Base-by-base conservation (phyloP, 2,888 invertebrate species). In the Schrankia costaestrigalis region DNA sequence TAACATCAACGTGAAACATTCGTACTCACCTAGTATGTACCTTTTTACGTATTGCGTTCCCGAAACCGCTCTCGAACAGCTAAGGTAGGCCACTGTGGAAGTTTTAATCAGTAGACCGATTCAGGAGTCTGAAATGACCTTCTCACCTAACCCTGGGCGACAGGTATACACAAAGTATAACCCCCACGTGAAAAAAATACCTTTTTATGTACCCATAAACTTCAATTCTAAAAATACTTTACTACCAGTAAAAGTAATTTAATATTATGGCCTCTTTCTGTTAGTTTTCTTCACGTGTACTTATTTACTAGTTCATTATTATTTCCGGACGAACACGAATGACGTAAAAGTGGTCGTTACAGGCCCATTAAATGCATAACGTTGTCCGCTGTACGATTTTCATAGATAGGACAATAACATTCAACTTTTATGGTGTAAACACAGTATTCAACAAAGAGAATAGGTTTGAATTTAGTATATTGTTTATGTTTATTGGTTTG, bases 281-380 rank as follows among this genome's bases (percentile, higher is more conserved):
- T 49, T 45, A 35, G 41, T 49, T 41, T 39, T 29, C 31, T 38
- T 38, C 31, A 11, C 18, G 14, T 26, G 3, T 11, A 39, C 14
- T 38, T 46, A 50, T 42, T 32, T 26, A 32, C 18, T 29, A 33
- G 26, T 37, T 40, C 34, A 31, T 35, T 41, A 53, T 53, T 34
- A 49, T 54, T 52, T 52, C 17, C 31, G 35, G 21, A 34, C 27
- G 33, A 56, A 44, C 35, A 57, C 31, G 29, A 27, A 38, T 29
- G 31, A 41, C 48, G 58, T 55, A 52, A 57, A 56, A 58, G 41
- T 38, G 43, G 41, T 38, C 41, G 41, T 58, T 55, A 57, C 34
- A 35, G 24, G 30, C 38, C 25, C 41, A 55, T 58, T 52, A 55
- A 55, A 54, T 37, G 38, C 26, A 45, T 40, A 34, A 42, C 37